Conservation (phyloP, 2,888 invertebrate species). For the Drosophila leonis region DNA sequence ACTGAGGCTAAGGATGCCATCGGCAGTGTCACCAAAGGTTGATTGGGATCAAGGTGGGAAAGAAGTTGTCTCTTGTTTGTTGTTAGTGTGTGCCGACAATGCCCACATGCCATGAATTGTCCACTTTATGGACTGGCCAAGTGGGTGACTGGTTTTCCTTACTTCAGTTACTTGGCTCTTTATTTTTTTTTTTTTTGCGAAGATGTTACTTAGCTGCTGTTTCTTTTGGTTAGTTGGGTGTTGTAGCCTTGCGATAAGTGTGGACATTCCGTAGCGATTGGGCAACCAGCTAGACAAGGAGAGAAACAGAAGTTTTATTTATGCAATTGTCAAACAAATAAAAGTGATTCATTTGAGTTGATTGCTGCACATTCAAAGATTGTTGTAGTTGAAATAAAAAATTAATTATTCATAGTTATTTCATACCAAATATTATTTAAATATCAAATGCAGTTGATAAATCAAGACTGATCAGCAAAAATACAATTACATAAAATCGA, state of each 20-base stretch:
- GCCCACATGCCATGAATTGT: conserved; percentile 72
- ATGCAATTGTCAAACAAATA: no score
- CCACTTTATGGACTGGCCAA: conserved; percentile 60
- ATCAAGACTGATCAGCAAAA: no score
- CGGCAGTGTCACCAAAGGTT: conserved; percentile 76
- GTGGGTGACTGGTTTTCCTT: conserved; percentile 56
- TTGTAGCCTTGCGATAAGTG: conserved; percentile 37
- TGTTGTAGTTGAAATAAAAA: no score
- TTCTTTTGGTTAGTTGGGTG: conserved; percentile 8
- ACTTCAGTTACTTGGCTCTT: conserved; percentile 4
- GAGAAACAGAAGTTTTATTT: neutral
- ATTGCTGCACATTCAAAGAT: no score
- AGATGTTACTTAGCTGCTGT: conserved; percentile 23
- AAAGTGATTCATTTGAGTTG: neutral
- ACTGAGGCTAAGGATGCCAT: conserved; percentile 30
- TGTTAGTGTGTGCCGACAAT: conserved; percentile 60
- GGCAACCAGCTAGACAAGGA: neutral
- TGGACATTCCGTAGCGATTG: conserved; percentile 40
- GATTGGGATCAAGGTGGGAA: conserved; percentile 82
- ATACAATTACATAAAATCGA: no score
- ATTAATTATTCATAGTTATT: no score
- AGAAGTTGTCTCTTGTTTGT: conserved; percentile 71
- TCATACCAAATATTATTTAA: no score
- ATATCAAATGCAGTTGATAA: no score
- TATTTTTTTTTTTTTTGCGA: no score